phyloP scores from a whole-genome alignment of 2,888 invertebrate species.

The Lysandra coridon region DNA sequence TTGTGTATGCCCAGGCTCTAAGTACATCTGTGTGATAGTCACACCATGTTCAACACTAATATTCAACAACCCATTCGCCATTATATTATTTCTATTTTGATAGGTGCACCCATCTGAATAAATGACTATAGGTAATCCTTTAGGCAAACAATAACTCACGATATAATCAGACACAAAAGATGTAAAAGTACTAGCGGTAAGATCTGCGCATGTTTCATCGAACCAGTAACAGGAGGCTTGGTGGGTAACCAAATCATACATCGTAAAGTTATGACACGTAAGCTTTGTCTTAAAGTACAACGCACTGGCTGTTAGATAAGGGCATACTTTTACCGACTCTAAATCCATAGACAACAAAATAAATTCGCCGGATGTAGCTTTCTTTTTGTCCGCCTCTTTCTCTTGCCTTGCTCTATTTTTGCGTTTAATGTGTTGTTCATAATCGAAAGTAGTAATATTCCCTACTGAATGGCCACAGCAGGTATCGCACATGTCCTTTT shows the following conservation, averaged over 20 bases:
- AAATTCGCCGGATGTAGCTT: conserved; percentile 23
- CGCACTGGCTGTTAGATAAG: conserved; percentile 34
- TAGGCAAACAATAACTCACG: conserved; percentile 22
- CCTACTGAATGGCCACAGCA: too few relatives aligned
- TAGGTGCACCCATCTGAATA: too few relatives aligned
- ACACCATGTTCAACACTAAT: too few relatives aligned
- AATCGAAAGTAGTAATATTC: too few relatives aligned
- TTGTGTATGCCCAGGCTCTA: too few relatives aligned
- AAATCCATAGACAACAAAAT: conserved; percentile 20
- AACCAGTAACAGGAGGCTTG: conserved; percentile 44
- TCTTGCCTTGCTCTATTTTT: conserved; percentile 28
- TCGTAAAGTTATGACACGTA: conserved; percentile 43
- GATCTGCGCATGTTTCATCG: conserved; percentile 38
- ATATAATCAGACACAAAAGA: conserved; percentile 37
- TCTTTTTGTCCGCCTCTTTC: conserved; percentile 20
- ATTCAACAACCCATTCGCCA: too few relatives aligned
- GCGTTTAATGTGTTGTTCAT: not conserved
- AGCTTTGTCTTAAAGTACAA: conserved; percentile 44
- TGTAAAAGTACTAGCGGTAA: conserved; percentile 41
- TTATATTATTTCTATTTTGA: too few relatives aligned
- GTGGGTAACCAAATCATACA: conserved; percentile 38
- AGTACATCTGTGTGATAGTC: too few relatives aligned
- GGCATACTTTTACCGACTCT: conserved; percentile 19
- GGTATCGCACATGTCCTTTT: too few relatives aligned
- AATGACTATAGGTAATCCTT: not conserved